Evolutionary conservation across 2,113 vertebrate genomes (phyloP).

Genomic region (Rissa tridactyla): DNA sequence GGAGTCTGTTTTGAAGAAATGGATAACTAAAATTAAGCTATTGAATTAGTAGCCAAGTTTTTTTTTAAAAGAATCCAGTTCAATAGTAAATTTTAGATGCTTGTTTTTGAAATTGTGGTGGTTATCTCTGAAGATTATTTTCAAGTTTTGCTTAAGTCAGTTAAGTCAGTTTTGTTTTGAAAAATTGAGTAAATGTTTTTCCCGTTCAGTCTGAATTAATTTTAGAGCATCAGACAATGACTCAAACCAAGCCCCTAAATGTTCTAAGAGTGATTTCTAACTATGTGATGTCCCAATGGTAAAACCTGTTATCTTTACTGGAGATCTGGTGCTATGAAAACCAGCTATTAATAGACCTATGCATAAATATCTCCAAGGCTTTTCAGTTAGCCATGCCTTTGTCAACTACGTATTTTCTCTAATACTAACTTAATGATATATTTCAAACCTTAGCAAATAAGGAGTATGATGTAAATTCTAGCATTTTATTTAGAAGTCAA

Average conservation of each 20-base stretch:
- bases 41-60: neutral
- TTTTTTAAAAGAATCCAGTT: neutral
- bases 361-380: neutral
- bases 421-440: neutral
- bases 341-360: neutral
- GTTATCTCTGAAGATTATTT: neutral
- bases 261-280: neutral
- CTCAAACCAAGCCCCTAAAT: neutral
- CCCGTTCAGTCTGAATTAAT: neutral
- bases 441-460: neutral
- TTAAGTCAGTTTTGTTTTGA: neutral
- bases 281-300: neutral
- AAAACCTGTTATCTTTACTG: neutral
- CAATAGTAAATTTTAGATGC: neutral
- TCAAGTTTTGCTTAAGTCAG: neutral
- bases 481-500: neutral
- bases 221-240: neutral
- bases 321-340: neutral
- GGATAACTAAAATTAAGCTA: neutral
- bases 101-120: neutral
- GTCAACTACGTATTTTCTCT: neutral
- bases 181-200: neutral
- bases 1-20: neutral
- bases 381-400: neutral
- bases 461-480: neutral